Conservation (phyloP, 2,797 vertebrate genomes). For the Ambastaia sidthimunki region DNA sequence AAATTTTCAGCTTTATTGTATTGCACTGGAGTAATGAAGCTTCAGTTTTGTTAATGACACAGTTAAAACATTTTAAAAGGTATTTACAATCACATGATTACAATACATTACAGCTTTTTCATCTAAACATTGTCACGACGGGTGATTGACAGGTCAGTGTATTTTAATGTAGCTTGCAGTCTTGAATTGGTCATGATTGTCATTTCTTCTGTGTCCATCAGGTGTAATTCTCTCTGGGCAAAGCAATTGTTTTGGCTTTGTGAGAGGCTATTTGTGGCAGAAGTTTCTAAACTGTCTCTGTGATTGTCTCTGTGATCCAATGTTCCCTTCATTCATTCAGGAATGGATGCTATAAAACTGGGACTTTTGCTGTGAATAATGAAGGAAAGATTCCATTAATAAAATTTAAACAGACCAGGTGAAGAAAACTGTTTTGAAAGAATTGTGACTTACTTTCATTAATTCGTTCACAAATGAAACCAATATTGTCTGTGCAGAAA, state of each 20-base stretch:
- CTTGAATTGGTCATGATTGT: constrained; percentile 22
- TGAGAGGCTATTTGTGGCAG: constrained; percentile 36
- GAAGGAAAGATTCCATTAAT: constrained; percentile 26
- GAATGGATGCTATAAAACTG: constrained; percentile 76
- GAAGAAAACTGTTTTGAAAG: background rate
- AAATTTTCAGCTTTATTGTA: constrained; percentile 56
- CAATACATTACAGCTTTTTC: constrained; percentile 61
- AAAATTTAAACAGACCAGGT: background rate
- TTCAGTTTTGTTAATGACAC: constrained; percentile 51
- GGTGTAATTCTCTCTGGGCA: constrained; percentile 66
- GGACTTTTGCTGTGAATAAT: constrained; percentile 68
- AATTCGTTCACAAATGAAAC: constrained; percentile 91
- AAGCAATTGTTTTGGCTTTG: constrained; percentile 49
- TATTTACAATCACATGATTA: constrained; percentile 63
- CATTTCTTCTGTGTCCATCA: constrained; percentile 60
- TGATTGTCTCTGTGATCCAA: constrained; percentile 53
- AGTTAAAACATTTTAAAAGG: constrained; percentile 49
- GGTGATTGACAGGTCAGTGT: constrained; percentile 38
- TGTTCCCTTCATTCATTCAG: constrained; percentile 48
- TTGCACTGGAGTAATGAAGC: constrained; percentile 58
- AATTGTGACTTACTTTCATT: constrained; percentile 77
- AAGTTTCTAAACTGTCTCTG: constrained; percentile 50
- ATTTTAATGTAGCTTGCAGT: constrained; percentile 40
- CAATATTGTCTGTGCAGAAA: constrained; percentile 90
- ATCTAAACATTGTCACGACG: constrained; percentile 45